Conservation (phyloP, 2,797 vertebrate genomes). For the Sebastes paucispinis region DNA sequence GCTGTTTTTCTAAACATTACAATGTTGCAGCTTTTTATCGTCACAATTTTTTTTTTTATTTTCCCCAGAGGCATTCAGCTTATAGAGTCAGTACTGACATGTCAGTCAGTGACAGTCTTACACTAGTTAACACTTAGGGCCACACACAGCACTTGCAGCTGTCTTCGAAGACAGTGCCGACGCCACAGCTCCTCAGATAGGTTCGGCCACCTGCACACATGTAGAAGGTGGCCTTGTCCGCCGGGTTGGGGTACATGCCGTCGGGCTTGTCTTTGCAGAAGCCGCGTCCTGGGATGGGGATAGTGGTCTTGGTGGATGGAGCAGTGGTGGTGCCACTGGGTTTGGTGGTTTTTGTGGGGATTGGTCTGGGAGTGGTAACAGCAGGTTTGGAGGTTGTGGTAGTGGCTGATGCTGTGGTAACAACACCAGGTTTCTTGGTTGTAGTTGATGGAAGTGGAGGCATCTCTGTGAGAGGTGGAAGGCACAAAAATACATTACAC, state of each 20-base stretch:
- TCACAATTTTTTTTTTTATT: neutral
- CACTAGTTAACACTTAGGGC: constrained; percentile 13
- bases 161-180: constrained; percentile 57
- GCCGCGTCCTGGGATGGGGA: constrained; percentile 34
- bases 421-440: constrained; percentile 16
- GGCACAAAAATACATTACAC: neutral
- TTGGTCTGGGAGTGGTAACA: neutral
- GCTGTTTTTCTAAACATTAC: neutral
- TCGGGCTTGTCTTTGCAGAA: constrained; percentile 68
- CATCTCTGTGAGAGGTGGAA: constrained; percentile 15
- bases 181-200: constrained; percentile 23
- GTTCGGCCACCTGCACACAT: constrained; percentile 58
- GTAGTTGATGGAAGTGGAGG: constrained; percentile 35
- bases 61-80: neutral
- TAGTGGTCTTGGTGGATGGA: constrained; percentile 37
- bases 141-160: constrained; percentile 74
- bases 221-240: constrained; percentile 54
- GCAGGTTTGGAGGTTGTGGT: constrained; percentile 46
- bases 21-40: neutral
- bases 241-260: constrained; percentile 57
- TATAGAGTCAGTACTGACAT: neutral
- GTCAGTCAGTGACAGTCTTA: neutral
- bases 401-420: neutral
- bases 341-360: constrained; percentile 1
- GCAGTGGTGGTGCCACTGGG: constrained; percentile 14